Base-by-base conservation (phyloP, 2,113 vertebrate genomes). In the Cyanocitta stelleri region DNA sequence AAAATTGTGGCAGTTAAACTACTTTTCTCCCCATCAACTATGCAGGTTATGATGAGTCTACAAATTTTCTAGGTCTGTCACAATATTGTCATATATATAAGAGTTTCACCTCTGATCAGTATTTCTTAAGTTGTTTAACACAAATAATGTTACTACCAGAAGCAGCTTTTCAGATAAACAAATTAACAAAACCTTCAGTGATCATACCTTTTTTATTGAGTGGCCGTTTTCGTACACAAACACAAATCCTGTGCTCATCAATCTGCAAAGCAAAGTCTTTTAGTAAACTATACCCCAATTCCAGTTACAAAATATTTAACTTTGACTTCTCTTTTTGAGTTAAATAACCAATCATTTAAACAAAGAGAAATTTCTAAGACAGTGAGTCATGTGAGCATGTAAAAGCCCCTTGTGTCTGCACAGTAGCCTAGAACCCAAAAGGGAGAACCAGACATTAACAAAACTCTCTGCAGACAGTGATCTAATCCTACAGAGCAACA, bases 161-260 rank as follows among this genome's bases (percentile, higher is more conserved):
- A 84, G 37, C 23, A 66, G 14, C 10, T 73, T 66, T 55, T 61
- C 44, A 54, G 49, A 61, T 13, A 59, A 85, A 74, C 37, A 91
- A 83, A 52, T 35, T 9, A 77, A 48, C 11, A 61, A 85, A 90
- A 85, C 64, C 19, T 74, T 69, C 30, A 75, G 71, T 14, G 10
- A 62, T 43, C 92, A 88, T 97, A 99, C 99, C 99, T 98, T 99
- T 99, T 95, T 99, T 99, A 97, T 99, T 99, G 59, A 99, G 98
- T 44, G 99, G 99, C n/a, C 99, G 98, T 92, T 99, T 99, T 63
- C 99, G 98, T 46, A 99, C 99, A 97, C 99, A 99, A 61, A 99
- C 99, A 96, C 99, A 99, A 98, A 99, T 99, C 88, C 99, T 98
- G 95, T 99, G 99, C 63, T 99, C 99, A 98, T 99, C 99, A 89